These are phyloP conservation scores for Cyrtodaria siliqua DNA, from an alignment of 2,888 invertebrate species.

Conservation along the genomic window DNA sequence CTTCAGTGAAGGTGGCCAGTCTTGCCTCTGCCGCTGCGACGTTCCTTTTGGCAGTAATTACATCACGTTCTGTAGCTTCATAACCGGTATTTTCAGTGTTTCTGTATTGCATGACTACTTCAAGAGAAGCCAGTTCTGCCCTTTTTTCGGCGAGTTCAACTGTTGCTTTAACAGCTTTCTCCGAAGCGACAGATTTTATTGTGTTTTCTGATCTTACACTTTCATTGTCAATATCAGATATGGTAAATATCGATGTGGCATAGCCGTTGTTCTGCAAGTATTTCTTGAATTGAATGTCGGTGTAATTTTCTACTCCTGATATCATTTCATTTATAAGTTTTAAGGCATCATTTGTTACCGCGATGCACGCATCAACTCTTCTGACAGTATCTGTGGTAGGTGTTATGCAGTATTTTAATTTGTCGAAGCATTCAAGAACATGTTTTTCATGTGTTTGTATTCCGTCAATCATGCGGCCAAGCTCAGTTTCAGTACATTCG, in stretches of 20 bases:
- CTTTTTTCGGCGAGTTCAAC: background rate
- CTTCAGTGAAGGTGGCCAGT: background rate
- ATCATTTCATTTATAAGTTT: slow-evolving; percentile 21
- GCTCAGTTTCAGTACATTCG: background rate
- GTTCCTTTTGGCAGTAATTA: background rate
- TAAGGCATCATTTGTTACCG: slow-evolving; percentile 2
- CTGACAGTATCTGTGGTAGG: background rate
- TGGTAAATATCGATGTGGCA: slow-evolving; percentile 15
- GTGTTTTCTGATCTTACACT: background rate
- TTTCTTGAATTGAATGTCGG: slow-evolving; percentile 12
- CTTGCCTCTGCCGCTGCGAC: slow-evolving; percentile 1
- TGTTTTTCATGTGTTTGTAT: background rate
- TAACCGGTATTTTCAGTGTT: background rate
- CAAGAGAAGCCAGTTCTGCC: slow-evolving; percentile 1
- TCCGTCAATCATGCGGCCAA: background rate
- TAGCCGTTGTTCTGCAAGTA: slow-evolving; percentile 2
- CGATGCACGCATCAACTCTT: slow-evolving; percentile 1
- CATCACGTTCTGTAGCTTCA: background rate
- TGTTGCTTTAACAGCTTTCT: slow-evolving; percentile 5
- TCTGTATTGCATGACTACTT: background rate
- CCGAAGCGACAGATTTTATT: slow-evolving; percentile 1
- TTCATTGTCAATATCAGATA: slow-evolving; percentile 6
- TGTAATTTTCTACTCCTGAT: slow-evolving; percentile 13
- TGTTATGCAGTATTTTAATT: background rate
- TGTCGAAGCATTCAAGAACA: slow-evolving; percentile 1